Evolutionary conservation across 1,140 invertebrate species (phyloP).

Genomic region (Diabrotica virgifera): DNA sequence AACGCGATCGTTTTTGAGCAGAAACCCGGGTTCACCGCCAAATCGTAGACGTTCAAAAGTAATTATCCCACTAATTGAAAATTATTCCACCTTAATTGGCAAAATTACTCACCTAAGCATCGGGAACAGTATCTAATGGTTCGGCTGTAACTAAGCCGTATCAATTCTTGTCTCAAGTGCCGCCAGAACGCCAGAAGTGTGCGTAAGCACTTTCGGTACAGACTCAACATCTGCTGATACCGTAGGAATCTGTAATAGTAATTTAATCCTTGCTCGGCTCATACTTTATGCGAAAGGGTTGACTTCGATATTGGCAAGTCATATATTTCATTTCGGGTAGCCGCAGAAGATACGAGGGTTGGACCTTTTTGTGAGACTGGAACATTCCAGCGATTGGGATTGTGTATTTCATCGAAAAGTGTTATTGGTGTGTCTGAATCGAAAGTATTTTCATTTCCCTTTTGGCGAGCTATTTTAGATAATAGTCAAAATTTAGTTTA

Average conservation of each 20-base stretch:
- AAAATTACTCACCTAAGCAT: slow-evolving; percentile 19
- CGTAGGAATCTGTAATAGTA: slow-evolving; percentile 20
- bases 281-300: neutral
- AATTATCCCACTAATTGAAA: slow-evolving; percentile 18
- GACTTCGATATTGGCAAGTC: neutral
- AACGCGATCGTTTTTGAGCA: slow-evolving; percentile 10
- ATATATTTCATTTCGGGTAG: neutral
- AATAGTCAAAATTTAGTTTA: no score
- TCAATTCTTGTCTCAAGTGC: slow-evolving; percentile 21
- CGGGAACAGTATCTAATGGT: slow-evolving; percentile 18
- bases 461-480: no score
- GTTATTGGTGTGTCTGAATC: no score
- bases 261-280: slow-evolving; percentile 17
- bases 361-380: neutral
- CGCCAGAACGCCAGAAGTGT: slow-evolving; percentile 4
- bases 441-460: no score
- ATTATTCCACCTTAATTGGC: slow-evolving; percentile 20
- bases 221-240: slow-evolving; percentile 21
- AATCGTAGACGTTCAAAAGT: slow-evolving; percentile 13
- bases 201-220: slow-evolving; percentile 16
- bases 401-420: no score
- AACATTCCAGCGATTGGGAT: no score
- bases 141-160: slow-evolving; percentile 18
- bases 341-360: neutral
- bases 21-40: slow-evolving; percentile 9